phyloP scores from a whole-genome alignment of 2,888 invertebrate genomes.

The Calliscelio sp. region DNA sequence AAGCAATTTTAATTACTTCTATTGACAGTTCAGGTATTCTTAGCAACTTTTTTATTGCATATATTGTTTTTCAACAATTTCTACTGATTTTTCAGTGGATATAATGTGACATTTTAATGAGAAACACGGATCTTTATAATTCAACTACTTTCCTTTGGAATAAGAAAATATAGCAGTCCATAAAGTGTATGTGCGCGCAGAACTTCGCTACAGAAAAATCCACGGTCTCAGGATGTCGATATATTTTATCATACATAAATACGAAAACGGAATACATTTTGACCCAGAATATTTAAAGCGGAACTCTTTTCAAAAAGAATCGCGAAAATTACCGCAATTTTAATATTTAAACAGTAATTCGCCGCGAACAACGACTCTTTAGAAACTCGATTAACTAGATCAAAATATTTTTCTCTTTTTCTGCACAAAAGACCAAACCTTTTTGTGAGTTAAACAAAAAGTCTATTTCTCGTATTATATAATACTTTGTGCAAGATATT shows the following conservation, averaged over 20 bases:
- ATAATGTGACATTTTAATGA: neutral
- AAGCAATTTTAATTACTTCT: no score
- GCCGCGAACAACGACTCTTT: neutral
- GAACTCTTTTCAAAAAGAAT: neutral
- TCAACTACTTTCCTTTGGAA: neutral
- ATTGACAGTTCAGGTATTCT: no score
- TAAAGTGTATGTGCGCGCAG: neutral
- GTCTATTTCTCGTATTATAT: neutral
- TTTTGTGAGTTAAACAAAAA: neutral
- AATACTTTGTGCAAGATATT: neutral
- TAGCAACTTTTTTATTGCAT: no score
- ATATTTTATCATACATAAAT: constrained; percentile 18
- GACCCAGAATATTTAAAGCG: neutral
- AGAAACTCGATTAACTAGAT: no score
- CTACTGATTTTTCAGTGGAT: no score
- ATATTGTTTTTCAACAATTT: no score
- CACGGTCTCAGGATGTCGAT: constrained; percentile 8
- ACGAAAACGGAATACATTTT: constrained; percentile 1
- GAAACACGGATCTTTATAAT: neutral
- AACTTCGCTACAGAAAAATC: neutral
- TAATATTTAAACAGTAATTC: neutral
- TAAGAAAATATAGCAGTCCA: neutral
- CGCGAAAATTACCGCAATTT: neutral
- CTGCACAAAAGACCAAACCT: no score
- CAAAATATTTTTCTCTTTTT: no score